Evolutionary conservation across 2,113 vertebrate genomes (phyloP).

Genomic region (Gnathonemus echidnorhynchus): DNA sequence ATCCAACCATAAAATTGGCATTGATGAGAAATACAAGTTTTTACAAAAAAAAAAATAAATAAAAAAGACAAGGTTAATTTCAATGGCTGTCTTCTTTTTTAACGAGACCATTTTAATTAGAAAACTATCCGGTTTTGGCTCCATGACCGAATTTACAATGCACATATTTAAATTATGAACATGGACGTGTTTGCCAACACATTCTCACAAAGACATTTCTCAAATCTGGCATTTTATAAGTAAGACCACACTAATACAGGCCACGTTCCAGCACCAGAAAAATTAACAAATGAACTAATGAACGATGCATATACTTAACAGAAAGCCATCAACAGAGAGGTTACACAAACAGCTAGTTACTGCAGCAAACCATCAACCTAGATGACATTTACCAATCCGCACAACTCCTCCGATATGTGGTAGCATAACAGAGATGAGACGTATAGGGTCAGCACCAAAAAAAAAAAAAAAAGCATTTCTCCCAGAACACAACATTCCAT

Average conservation of each 20-base stretch:
- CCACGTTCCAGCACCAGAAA: constrained; percentile 1
- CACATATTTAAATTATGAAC: not conserved
- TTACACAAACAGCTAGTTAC: not conserved
- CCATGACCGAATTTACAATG: not conserved
- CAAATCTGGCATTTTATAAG: not conserved
- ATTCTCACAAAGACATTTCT: not conserved
- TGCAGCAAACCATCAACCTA: not conserved
- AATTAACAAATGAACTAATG: not conserved
- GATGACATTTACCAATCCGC: not conserved
- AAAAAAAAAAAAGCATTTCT: not conserved
- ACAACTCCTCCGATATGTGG: not conserved
- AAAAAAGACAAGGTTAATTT: constrained; percentile 1
- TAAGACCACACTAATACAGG: not conserved
- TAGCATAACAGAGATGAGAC: not conserved
- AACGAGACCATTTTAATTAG: not conserved
- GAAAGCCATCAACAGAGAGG: not conserved
- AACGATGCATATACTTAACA: not conserved
- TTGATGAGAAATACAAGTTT: not conserved
- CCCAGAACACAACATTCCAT: not conserved
- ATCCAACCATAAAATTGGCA: not conserved
- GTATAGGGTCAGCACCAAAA: not conserved
- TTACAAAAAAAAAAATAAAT: not conserved
- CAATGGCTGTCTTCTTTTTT: not conserved
- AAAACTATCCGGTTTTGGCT: not conserved
- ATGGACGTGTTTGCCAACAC: not conserved